phyloP scores from a whole-genome alignment of 2,113 vertebrate genomes.

The Erythrocercus mccallii region DNA sequence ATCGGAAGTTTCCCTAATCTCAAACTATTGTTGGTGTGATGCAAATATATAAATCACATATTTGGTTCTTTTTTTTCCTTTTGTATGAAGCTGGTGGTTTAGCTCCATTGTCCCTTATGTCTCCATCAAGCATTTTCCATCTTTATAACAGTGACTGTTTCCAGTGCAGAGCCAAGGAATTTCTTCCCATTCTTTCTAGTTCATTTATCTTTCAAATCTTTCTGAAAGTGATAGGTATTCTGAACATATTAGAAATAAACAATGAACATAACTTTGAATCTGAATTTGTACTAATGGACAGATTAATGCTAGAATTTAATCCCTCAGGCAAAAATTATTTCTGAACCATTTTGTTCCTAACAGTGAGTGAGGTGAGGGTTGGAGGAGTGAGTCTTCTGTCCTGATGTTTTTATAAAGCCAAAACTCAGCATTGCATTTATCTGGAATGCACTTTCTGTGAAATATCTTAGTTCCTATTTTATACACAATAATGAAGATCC shows the following conservation, averaged over 20 bases:
- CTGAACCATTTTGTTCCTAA: background rate
- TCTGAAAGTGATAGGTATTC: background rate
- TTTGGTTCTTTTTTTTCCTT: accelerated
- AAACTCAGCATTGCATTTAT: background rate
- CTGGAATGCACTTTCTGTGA: background rate
- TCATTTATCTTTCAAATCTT: background rate
- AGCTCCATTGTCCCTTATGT: background rate
- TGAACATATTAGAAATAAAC: background rate
- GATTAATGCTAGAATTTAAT: background rate
- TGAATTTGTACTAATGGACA: background rate
- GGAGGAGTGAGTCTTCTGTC: background rate
- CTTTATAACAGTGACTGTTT: background rate
- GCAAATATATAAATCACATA: background rate
- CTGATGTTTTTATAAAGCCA: background rate
- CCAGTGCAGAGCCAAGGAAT: background rate
- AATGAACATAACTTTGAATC: background rate
- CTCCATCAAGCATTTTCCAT: background rate
- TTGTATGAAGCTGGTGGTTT: background rate
- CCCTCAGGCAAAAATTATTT: background rate
- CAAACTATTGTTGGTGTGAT: background rate
- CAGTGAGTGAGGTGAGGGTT: accelerated
- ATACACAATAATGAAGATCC: background rate
- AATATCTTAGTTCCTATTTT: background rate
- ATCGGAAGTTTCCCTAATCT: background rate
- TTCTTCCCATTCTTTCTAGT: background rate